Percentiles rank a stretch among this genome's conserved stretches.
phyloP scores from a whole-genome alignment of 2,797 vertebrate species.

The Phrynocephalus forsythii region DNA sequence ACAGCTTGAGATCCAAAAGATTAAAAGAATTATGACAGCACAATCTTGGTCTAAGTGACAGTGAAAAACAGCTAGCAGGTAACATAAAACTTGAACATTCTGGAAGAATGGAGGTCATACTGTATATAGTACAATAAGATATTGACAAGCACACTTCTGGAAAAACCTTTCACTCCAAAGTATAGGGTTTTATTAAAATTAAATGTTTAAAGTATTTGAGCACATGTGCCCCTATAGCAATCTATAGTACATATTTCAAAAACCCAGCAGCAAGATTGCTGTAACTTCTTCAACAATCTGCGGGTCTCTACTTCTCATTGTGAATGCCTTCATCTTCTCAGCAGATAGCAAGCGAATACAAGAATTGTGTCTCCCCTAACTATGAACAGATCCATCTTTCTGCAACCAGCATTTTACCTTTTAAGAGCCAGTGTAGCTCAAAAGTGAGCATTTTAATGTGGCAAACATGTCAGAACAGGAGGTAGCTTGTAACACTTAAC shows the following conservation, averaged over 20 bases:
- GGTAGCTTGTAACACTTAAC: not conserved
- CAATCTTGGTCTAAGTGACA: conserved; percentile 42
- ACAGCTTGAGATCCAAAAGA: not conserved
- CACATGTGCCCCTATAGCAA: not conserved
- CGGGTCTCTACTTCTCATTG: conserved; percentile 14
- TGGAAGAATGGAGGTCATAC: conserved; percentile 27
- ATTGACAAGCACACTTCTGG: not conserved
- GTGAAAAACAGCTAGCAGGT: not conserved
- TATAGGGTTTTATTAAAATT: not conserved
- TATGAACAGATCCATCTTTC: conserved; percentile 23
- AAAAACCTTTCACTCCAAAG: not conserved
- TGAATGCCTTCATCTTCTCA: conserved; percentile 30
- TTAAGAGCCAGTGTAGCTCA: not conserved
- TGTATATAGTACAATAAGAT: conserved; percentile 29
- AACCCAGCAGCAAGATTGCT: conserved; percentile 3
- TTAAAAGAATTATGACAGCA: not conserved
- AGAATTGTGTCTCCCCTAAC: not conserved
- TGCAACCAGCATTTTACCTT: not conserved
- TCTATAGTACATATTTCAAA: not conserved
- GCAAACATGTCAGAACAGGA: conserved; percentile 9
- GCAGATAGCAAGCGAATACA: conserved; percentile 10
- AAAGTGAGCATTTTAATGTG: not conserved
- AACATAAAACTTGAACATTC: conserved; percentile 36
- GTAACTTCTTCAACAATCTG: conserved; percentile 4
- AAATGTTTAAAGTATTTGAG: conserved; percentile 13